phyloP scores from a whole-genome alignment of 2,113 vertebrate genomes.

The Upupa epops region DNA sequence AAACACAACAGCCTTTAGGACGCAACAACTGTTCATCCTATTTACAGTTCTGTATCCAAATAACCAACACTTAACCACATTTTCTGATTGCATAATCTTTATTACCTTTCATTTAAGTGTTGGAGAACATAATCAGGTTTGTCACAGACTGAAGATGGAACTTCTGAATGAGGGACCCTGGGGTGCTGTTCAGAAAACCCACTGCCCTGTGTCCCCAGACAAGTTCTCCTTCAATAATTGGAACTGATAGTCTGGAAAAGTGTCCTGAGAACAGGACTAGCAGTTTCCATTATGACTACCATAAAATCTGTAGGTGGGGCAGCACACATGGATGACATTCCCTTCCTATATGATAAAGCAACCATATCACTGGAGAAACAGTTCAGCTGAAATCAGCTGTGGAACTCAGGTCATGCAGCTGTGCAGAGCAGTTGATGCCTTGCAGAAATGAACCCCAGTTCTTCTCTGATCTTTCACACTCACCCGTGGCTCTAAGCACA shows the following conservation, averaged over 20 bases:
- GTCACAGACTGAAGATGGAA: background rate
- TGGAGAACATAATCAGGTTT: background rate
- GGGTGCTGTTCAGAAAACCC: background rate
- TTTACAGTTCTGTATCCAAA: background rate
- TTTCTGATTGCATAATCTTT: background rate
- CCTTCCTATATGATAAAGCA: accelerated
- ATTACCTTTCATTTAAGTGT: background rate
- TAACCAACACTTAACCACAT: background rate
- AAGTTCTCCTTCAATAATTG: background rate
- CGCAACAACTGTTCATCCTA: background rate
- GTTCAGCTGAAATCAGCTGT: background rate
- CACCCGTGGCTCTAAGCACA: conserved; percentile 39
- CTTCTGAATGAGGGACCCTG: background rate
- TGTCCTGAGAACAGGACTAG: background rate
- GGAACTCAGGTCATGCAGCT: background rate
- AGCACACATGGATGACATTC: accelerated
- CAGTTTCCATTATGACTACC: background rate
- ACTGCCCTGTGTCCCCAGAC: background rate
- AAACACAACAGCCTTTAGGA: background rate
- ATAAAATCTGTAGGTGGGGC: background rate
- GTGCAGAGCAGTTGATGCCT: background rate
- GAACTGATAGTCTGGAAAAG: background rate
- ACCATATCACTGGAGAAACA: accelerated
- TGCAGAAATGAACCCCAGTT: background rate
- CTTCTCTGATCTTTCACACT: conserved; percentile 51